Conservation (phyloP, 2,888 invertebrate species). For the Drosophila mettleri region DNA sequence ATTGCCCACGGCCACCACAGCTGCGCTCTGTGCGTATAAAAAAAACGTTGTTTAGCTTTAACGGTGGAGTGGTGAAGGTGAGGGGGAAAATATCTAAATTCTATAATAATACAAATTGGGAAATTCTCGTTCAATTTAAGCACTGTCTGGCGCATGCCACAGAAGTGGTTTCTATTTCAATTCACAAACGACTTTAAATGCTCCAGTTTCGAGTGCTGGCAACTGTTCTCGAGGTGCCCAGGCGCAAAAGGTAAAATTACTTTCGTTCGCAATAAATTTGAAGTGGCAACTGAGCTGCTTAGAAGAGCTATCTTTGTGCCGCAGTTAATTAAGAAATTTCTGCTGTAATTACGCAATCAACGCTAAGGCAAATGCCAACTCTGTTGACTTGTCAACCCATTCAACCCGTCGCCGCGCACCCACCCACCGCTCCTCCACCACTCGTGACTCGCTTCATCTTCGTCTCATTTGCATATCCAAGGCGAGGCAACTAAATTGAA, state of each 20-base stretch:
- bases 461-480: constrained; percentile 66
- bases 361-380: constrained; percentile 54
- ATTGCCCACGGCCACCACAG: constrained; percentile 93
- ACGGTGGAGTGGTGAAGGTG: too few relatives aligned
- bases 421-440: background rate
- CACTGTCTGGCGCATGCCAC: constrained; percentile 4
- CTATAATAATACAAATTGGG: constrained; percentile 2
- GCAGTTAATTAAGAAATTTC: constrained; percentile 76
- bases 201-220: constrained; percentile 19
- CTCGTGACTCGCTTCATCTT: background rate
- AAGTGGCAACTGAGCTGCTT: constrained; percentile 61
- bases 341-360: constrained; percentile 73
- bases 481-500: constrained; percentile 30
- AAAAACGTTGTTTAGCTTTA: background rate
- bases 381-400: constrained; percentile 58
- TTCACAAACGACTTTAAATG: constrained; percentile 13
- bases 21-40: constrained; percentile 90
- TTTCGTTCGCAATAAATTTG: constrained; percentile 52
- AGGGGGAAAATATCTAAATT: background rate
- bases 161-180: constrained; percentile 14
- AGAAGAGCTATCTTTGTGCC: constrained; percentile 46
- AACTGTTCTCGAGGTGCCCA: constrained; percentile 18
- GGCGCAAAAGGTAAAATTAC: constrained; percentile 56
- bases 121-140: constrained; percentile 9
- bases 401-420: constrained; percentile 6